A percentile compares a stretch with the other conserved stretches of the same genome.
phyloP scores from a whole-genome alignment of 2,888 invertebrate species.

The Apamea sordens region DNA sequence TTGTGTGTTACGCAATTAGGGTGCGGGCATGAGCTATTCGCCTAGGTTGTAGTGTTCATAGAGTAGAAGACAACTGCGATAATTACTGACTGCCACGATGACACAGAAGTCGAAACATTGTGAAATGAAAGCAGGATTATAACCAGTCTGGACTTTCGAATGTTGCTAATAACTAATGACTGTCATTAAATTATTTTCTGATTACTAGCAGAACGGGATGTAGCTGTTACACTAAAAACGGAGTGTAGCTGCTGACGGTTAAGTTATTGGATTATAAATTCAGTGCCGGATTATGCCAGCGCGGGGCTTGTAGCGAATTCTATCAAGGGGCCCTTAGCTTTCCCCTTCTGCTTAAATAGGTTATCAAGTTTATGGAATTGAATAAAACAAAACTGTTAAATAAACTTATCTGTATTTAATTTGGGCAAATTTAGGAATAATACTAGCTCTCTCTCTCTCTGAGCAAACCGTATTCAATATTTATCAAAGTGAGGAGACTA shows the following conservation, averaged over 20 bases:
- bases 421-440: no score
- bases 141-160: slow-evolving; percentile 12
- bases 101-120: background rate
- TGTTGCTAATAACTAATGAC: background rate
- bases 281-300: no score
- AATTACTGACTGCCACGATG: background rate
- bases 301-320: no score
- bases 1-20: no score
- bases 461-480: no score
- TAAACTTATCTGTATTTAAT: no score
- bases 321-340: no score
- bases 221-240: background rate
- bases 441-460: no score
- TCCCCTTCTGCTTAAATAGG: no score
- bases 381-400: no score
- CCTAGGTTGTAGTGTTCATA: background rate
- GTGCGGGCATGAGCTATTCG: background rate
- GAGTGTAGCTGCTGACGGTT: background rate
- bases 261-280: background rate
- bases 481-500: no score
- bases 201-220: background rate
- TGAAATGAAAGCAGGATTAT: slow-evolving; percentile 10
- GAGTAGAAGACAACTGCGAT: background rate
- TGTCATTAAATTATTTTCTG: slow-evolving; percentile 5
- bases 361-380: no score